Percentiles rank a stretch among this genome's conserved stretches.
These are phyloP conservation scores for Anthoscopus minutus DNA, from an alignment of 2,113 vertebrate genomes.

Conservation along the genomic window DNA sequence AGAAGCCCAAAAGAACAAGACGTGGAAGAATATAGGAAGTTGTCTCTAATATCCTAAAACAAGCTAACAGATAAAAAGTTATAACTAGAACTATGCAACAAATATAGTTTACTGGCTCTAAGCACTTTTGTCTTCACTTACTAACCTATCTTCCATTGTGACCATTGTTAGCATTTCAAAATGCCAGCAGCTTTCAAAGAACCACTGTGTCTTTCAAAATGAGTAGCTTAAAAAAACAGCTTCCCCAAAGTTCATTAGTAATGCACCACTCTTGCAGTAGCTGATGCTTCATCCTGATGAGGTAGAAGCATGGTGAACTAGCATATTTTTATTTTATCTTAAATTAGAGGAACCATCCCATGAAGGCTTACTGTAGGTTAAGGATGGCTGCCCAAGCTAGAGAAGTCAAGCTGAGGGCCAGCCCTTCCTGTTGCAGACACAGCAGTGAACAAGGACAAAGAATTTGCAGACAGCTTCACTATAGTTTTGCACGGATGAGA, in stretches of 20 bases:
- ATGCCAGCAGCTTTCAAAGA: not conserved
- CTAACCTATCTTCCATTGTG: not conserved
- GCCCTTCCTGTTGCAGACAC: not conserved
- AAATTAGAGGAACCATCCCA: not conserved
- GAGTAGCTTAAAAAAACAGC: not conserved
- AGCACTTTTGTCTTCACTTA: not conserved
- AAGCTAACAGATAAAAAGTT: not conserved
- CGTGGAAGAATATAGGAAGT: not conserved
- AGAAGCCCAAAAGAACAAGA: not conserved
- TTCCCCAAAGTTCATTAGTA: not conserved
- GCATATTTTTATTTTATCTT: not conserved
- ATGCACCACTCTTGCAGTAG: not conserved
- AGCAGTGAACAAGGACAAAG: not conserved
- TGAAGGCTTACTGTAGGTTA: not conserved
- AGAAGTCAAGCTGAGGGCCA: not conserved
- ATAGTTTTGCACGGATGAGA: not conserved
- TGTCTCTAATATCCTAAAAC: not conserved
- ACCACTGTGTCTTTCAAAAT: not conserved
- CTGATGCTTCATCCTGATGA: not conserved
- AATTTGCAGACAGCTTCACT: not conserved
- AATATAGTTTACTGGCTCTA: not conserved
- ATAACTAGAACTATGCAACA: not conserved
- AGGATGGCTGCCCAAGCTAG: not conserved
- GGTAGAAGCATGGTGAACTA: not conserved
- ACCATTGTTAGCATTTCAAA: not conserved